These are phyloP conservation scores for Gonioctena quinquepunctata DNA, from an alignment of 1,140 invertebrate genomes.

Conservation along the genomic window DNA sequence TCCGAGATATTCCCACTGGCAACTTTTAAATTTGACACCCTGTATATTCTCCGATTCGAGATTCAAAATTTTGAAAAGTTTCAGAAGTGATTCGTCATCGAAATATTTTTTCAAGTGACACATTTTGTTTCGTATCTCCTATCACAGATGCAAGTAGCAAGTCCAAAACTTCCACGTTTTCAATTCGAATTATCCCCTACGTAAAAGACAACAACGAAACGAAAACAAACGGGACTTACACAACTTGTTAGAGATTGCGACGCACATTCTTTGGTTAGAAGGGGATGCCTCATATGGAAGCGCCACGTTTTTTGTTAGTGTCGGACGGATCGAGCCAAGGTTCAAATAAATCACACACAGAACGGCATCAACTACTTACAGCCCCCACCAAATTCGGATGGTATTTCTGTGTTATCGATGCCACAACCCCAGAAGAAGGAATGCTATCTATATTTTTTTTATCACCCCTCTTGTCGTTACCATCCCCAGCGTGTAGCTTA, in stretches of 20 bases:
- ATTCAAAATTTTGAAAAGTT: too few species aligned
- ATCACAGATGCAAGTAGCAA: too few species aligned
- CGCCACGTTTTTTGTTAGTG: constrained; percentile 40
- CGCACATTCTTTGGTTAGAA: constrained; percentile 25
- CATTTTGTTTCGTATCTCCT: too few species aligned
- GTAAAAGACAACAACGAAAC: too few species aligned
- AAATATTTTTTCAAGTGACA: too few species aligned
- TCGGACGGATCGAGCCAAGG: not conserved
- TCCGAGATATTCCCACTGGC: too few species aligned
- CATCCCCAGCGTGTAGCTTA: constrained; percentile 44
- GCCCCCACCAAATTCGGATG: constrained; percentile 41
- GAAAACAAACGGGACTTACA: constrained; percentile 45
- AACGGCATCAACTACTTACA: constrained; percentile 55
- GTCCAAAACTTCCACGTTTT: too few species aligned
- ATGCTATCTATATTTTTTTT: constrained; percentile 25
- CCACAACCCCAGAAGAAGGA: constrained; percentile 27
- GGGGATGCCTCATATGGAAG: constrained; percentile 34
- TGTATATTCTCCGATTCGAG: too few species aligned
- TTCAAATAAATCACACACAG: constrained; percentile 22
- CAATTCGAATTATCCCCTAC: too few species aligned
- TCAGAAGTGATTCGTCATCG: too few species aligned
- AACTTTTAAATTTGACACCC: too few species aligned
- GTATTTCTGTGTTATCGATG: constrained; percentile 49
- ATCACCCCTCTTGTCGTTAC: not conserved
- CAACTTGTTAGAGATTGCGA: constrained; percentile 25